A percentile compares a stretch with the other conserved stretches of the same genome.
These are phyloP conservation scores for Rhopalosiphum maidis DNA, from an alignment of 1,140 invertebrate species.

Conservation along the genomic window DNA sequence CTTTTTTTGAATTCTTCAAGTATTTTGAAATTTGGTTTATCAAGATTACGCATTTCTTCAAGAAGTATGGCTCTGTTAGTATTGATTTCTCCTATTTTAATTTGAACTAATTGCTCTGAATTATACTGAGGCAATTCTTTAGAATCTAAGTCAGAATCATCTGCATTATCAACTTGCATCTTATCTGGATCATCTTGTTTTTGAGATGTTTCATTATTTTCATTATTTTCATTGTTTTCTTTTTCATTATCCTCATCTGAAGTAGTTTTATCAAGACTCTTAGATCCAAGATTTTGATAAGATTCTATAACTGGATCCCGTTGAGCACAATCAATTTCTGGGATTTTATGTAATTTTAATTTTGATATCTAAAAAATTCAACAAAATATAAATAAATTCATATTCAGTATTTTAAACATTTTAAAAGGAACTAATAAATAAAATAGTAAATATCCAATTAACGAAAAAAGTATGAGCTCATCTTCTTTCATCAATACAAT, in stretches of 20 bases:
- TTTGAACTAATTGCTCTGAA: constrained; percentile 73
- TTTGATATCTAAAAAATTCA: neutral
- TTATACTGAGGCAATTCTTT: constrained; percentile 67
- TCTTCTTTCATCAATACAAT: neutral
- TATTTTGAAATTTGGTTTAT: constrained; percentile 80
- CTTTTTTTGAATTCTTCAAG: constrained; percentile 77
- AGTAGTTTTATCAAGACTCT: constrained; percentile 68
- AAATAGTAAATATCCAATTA: neutral
- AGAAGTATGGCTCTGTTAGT: constrained; percentile 63
- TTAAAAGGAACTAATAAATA: neutral
- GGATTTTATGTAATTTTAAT: constrained; percentile 27
- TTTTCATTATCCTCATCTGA: constrained; percentile 70
- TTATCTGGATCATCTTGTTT: constrained; percentile 12
- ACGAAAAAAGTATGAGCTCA: neutral
- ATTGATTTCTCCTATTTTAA: constrained; percentile 69
- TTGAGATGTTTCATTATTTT: constrained; percentile 60
- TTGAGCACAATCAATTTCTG: constrained; percentile 19
- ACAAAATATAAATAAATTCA: neutral
- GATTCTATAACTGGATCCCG: constrained; percentile 35
- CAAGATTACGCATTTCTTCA: constrained; percentile 69
- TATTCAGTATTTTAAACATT: neutral
- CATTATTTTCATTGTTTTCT: constrained; percentile 67
- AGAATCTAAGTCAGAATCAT: constrained; percentile 61
- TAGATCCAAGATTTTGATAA: constrained; percentile 69
- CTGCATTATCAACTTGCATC: constrained; percentile 60